Base-by-base conservation (phyloP, 2,888 invertebrate species). In the Coelinius sp. region DNA sequence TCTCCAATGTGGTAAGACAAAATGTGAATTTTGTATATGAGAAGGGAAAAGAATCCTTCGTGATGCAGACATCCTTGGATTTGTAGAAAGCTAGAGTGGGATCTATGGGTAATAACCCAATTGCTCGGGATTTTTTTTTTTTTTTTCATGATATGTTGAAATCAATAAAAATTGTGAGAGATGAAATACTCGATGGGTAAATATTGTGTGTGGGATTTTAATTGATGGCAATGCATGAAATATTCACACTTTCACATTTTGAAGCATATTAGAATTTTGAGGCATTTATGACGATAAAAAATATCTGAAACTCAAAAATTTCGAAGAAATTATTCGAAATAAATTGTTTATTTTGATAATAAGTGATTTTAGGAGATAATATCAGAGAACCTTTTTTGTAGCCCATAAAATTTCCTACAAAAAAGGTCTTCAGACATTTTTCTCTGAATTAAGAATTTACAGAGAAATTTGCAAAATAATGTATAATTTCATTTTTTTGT, bases 61-160 rank as follows among this genome's bases (percentile, higher is more conserved):
- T 78, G 80, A 81, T 79, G 77, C 78, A 78, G 79, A 81, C 76
- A 81, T 81, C 81, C 81, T 81, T 80, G 81, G 75, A 49, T 62
- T 53, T 73, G 20, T 68, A 68, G 56, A 68, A 68, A 68, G 68
- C 56, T 68, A 68, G 17, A 68, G 7, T 53, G 25, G 53, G 53
- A 14, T 53, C 53, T 53, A 53, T 53, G 24, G n/a, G 25, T n/a
- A 14, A 25, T 53, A 53, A 53, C 53, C 53, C 22, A 53, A 53
- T 53, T 53, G 24, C 25, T 27, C 24, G 12, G 24, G 25, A 53
- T 53, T 25, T 52, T 53, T n/a, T 52, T 38, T 2, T n/a, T n/a
- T n/a, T n/a, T n/a, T n/a, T n/a, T n/a, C 10, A 53, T 25, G 25
- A n/a, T 27, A 14, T 52, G 52, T 10, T 52, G 53, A 53, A 53